Conservation (phyloP, 2,888 invertebrate genomes). For the Apamea sordens region DNA sequence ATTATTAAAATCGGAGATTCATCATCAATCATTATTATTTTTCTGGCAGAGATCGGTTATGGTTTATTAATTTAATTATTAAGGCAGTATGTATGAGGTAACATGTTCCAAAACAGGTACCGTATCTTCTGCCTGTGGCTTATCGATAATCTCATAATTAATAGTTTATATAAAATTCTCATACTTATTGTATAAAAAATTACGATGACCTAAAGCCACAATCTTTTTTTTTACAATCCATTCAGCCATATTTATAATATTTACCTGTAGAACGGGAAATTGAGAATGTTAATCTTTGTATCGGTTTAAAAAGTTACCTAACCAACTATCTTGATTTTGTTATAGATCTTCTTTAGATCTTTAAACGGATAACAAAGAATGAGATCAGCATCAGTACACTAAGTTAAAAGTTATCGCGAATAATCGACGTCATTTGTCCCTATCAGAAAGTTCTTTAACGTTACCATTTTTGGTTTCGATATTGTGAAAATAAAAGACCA, state of each 20-base stretch:
- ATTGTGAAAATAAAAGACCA: slow-evolving; percentile 36
- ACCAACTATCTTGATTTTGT: neutral
- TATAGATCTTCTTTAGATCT: neutral
- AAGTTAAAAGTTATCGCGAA: neutral
- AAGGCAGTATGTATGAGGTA: slow-evolving; percentile 51
- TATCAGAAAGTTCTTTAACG: slow-evolving; percentile 1
- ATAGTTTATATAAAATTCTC: slow-evolving; percentile 55
- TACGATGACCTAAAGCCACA: slow-evolving; percentile 35
- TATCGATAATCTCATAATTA: slow-evolving; percentile 64
- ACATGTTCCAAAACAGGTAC: slow-evolving; percentile 45
- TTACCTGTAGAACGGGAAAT: neutral
- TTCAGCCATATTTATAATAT: slow-evolving; percentile 12
- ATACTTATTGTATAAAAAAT: slow-evolving; percentile 33
- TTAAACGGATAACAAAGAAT: neutral
- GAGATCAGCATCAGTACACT: neutral
- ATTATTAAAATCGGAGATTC: slow-evolving; percentile 30
- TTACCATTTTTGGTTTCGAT: slow-evolving; percentile 14
- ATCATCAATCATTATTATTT: slow-evolving; percentile 45
- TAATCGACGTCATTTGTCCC: slow-evolving; percentile 21
- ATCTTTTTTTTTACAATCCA: neutral
- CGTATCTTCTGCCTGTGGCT: slow-evolving; percentile 54
- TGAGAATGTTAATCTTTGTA: neutral
- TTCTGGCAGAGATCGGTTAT: slow-evolving; percentile 44
- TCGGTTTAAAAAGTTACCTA: neutral
- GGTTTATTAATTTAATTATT: slow-evolving; percentile 58